Evolutionary conservation across 2,888 invertebrate genomes (phyloP).

Genomic region (Eupithecia pulchellata): DNA sequence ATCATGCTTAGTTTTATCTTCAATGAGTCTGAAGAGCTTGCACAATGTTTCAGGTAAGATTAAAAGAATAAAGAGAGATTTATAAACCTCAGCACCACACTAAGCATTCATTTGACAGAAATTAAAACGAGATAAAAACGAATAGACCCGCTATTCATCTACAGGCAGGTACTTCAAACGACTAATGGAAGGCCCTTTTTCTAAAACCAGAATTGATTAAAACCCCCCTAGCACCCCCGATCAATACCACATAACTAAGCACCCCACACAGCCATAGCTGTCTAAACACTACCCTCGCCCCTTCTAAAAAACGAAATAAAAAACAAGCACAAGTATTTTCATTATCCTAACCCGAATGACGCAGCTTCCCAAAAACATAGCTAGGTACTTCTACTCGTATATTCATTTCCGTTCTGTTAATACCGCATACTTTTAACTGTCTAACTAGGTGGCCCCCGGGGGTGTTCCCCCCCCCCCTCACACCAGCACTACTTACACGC

Average conservation of each 20-base stretch:
- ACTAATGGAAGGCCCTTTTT: conserved; percentile 25
- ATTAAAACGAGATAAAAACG: conserved; percentile 10
- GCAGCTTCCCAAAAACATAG: conserved; percentile 79
- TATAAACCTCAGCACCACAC: neutral
- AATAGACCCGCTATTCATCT: conserved; percentile 8
- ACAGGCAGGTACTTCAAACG: conserved; percentile 12
- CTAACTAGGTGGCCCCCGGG: conserved; percentile 78
- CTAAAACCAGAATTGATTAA: conserved; percentile 36
- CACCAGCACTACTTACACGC: conserved; percentile 82
- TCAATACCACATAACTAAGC: conserved; percentile 42
- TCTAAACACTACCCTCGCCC: conserved; percentile 46
- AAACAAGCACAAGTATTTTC: conserved; percentile 76
- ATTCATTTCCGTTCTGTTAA: conserved; percentile 86
- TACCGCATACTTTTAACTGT: conserved; percentile 86
- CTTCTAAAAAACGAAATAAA: conserved; percentile 61
- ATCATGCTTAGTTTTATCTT: neutral
- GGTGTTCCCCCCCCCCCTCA: conserved; percentile 56
- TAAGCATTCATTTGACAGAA: conserved; percentile 1
- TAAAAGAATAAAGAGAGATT: neutral
- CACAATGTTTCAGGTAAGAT: neutral
- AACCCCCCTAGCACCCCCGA: conserved; percentile 23
- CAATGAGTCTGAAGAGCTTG: neutral
- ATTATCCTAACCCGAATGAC: conserved; percentile 81
- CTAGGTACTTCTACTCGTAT: conserved; percentile 78
- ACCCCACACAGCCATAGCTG: conserved; percentile 30